Evolutionary conservation across 1,140 invertebrate genomes (phyloP), one percentile per base, ranked within the genome.

Genomic region (Telenomus remus): DNA sequence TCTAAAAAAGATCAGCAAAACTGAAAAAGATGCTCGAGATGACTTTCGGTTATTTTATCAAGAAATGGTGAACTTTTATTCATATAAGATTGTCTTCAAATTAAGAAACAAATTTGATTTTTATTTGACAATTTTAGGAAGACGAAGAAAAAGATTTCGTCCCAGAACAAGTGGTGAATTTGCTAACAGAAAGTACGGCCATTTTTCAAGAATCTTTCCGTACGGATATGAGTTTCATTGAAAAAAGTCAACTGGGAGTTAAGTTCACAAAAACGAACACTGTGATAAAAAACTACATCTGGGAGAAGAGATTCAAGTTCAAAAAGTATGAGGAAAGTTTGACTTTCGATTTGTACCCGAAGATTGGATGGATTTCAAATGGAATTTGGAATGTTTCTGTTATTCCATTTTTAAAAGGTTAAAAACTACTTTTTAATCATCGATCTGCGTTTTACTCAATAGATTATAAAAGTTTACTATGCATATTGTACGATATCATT

Each of bases 361-460:
- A 61, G 42, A 56, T 16, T 13, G 69, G 71, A 34, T 86, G 80
- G 79, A 80, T 82, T 27, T 81, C 75, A 7, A 83, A 84, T 47
- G 85, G 84, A 10, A 60, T 87, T 54, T 87, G 86, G 85, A 87
- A 86, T 57, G 33, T 27, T 10, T 76, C 48, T 7, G 76, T 66
- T 33, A 60, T 79, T 44, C 43, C 64, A 11, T 43, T 79, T n/a
- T 60, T 86, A 12, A 46, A 80, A 79, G 81, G 84, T 72, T 77
- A 57, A 50, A 43, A n/a, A n/a, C n/a, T n/a, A n/a, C n/a, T n/a
- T n/a, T n/a, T n/a, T n/a, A n/a, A n/a, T n/a, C n/a, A n/a, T n/a
- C n/a, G n/a, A n/a, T n/a, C n/a, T n/a, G n/a, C n/a, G n/a, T n/a
- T n/a, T n/a, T n/a, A n/a, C n/a, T n/a, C n/a, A n/a, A n/a, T n/a